Conservation (phyloP, 2,888 invertebrate species). For the Lysandra bellargus region DNA sequence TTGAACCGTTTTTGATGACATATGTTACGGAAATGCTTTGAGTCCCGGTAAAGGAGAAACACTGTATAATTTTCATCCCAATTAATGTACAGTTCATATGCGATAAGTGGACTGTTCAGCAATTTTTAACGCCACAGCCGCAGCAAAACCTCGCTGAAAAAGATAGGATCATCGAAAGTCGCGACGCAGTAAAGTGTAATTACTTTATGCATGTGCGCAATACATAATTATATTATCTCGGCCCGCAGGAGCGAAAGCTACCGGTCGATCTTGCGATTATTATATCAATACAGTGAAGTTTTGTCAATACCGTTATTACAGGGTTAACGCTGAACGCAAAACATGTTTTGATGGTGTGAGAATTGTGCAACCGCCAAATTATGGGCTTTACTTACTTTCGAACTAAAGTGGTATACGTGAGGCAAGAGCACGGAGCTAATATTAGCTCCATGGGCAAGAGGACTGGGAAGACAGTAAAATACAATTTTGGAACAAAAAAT, state of each 20-base stretch:
- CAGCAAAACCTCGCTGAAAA: not conserved
- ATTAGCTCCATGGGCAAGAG: no score
- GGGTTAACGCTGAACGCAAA: not conserved
- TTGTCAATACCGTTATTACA: not conserved
- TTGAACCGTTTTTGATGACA: no score
- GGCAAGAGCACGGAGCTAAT: no score
- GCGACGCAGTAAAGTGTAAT: constrained; percentile 6
- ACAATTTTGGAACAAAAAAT: no score
- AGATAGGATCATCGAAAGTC: constrained; percentile 12
- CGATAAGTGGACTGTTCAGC: not conserved
- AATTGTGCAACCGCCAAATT: not conserved
- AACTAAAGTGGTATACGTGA: no score
- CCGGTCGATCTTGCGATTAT: constrained; percentile 63
- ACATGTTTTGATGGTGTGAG: not conserved
- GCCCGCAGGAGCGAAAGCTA: constrained; percentile 67
- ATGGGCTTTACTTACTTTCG: not conserved
- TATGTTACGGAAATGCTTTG: not conserved
- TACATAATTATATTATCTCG: constrained; percentile 42
- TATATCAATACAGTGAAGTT: constrained; percentile 48
- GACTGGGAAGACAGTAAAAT: no score
- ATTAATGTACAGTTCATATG: not conserved
- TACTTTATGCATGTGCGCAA: constrained; percentile 36
- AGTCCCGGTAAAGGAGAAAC: not conserved
- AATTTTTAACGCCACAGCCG: not conserved
- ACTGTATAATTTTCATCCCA: not conserved